Percentiles rank a stretch among this genome's conserved stretches.
These are phyloP conservation scores for Lasioglossum morio DNA, from an alignment of 2,888 invertebrate genomes.

Conservation along the genomic window DNA sequence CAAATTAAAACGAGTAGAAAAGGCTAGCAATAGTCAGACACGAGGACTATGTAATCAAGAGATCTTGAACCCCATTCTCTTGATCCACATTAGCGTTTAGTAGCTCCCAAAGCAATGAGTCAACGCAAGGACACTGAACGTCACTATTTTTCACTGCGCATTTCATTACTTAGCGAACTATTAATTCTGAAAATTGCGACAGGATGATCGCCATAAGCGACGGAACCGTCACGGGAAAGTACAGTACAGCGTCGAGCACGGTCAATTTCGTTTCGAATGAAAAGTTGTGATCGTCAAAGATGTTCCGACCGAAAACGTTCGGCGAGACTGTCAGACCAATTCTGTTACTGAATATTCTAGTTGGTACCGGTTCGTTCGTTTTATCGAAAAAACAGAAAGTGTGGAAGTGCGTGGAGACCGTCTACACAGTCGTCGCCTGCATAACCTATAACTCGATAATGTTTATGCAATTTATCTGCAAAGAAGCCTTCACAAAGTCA, in stretches of 20 bases:
- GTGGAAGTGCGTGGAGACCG: not conserved
- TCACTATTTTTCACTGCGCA: not conserved
- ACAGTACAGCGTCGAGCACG: not conserved
- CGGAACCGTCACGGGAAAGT: not conserved
- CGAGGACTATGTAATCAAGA: not conserved
- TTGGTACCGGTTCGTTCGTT: not conserved
- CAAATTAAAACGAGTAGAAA: not conserved
- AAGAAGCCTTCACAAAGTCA: accelerated
- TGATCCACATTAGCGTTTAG: not conserved
- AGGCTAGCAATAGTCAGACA: not conserved
- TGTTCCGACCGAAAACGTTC: not conserved
- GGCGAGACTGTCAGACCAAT: not conserved
- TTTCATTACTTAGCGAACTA: conserved; percentile 7
- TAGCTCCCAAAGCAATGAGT: not conserved
- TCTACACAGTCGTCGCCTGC: not conserved
- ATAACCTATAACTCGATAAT: not conserved
- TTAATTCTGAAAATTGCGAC: not conserved
- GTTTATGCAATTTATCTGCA: accelerated
- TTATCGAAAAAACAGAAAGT: not conserved
- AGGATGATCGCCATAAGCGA: not conserved
- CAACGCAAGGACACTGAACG: too few relatives aligned
- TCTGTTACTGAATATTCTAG: not conserved
- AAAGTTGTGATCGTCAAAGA: not conserved
- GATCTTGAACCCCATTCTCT: not conserved
- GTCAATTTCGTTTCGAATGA: not conserved